These are phyloP conservation scores for Streptopelia turtur DNA, from an alignment of 2,797 vertebrate genomes.

Conservation along the genomic window DNA sequence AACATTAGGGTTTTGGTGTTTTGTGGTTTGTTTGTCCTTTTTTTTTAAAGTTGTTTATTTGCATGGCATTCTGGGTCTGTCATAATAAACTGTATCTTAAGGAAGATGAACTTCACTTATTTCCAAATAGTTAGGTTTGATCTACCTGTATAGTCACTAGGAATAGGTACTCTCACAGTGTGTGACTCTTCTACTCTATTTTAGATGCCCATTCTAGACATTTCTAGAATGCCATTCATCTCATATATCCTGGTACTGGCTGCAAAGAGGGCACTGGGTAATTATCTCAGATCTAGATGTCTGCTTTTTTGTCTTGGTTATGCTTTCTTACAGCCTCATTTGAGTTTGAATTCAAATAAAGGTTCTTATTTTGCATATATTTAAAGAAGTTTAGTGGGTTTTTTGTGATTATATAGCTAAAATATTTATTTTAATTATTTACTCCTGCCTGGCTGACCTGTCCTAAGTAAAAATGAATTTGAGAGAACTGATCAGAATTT, in stretches of 20 bases:
- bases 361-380: neutral
- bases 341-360: neutral
- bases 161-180: neutral
- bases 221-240: neutral
- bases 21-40: fast-evolving
- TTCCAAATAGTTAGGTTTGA: neutral
- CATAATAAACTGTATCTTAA: neutral
- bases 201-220: neutral
- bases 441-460: neutral
- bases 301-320: neutral
- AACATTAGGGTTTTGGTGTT: neutral
- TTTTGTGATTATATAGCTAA: neutral
- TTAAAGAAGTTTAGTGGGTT: neutral
- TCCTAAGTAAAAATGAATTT: neutral
- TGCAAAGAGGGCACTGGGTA: neutral
- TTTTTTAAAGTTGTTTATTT: neutral
- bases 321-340: neutral
- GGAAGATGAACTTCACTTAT: neutral
- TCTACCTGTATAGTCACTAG: neutral
- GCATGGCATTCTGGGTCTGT: neutral
- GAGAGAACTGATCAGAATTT: slow-evolving; percentile 25
- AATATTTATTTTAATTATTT: neutral
- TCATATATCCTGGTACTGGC: fast-evolving
- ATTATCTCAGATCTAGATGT: neutral
- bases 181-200: neutral